Evolutionary conservation across 2,888 invertebrate species (phyloP), one percentile per base, ranked within the genome.

Genomic region (Piscicola geometra): DNA sequence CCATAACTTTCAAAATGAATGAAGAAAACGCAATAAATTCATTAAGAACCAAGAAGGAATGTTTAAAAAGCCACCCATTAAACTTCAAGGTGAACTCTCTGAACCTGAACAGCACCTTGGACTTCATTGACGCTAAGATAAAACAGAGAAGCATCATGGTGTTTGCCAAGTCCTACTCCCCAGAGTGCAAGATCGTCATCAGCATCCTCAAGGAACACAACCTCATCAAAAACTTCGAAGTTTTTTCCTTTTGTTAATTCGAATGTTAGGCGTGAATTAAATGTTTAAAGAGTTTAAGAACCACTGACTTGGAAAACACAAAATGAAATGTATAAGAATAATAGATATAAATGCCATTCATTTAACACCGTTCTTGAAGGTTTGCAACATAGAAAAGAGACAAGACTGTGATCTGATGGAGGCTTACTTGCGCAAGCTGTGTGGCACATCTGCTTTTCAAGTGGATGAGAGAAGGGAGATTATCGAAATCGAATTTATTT

Each of bases 381-480:
- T 81, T 5, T 82, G 82, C 18, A 83, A 84, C 78, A 84, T 85
- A 18, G 85, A 84, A 76, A 78, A 78, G 41, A 77, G 85, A 52
- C 84, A 84, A 72, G 85, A 85, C 76, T 82, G 82, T 70, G 80
- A 80, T 1, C 82, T 84, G 77, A 83, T 85, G 35, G 84, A 85
- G 79, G 82, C 83, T 72, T 84, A 85, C 78, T 82, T 85, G 78
- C 82, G 83, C 78, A 80, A 82, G 69, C 75, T 84, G 30, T 84
- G 84, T 78, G 78, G 83, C 21, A 82, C 83, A 30, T 83, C 84
- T 76, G 78, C 80, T 21, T 79, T 84, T 78, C 80, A 81, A 80
- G 85, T 84, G 79, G 9, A 5, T 56, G 25, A 15, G 21, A 56
- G 60, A 5, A 5, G 60, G n/a, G n/a, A n/a, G n/a, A n/a, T n/a